Evolutionary conservation across 2,888 invertebrate species (phyloP), one percentile per base, ranked within the genome.

Genomic region (Norana najaformis): DNA sequence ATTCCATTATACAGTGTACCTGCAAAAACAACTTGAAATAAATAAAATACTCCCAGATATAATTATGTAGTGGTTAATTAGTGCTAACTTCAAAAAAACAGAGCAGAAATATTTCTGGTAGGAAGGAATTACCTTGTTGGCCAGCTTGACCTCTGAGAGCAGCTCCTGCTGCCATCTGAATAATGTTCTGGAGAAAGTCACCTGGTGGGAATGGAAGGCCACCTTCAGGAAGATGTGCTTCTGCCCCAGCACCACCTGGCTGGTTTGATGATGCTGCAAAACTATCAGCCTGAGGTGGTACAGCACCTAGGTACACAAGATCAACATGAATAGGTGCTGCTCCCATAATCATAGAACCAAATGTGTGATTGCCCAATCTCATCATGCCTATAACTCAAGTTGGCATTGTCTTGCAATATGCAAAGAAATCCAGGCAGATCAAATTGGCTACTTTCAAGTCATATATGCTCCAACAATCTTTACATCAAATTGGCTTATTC

Each of bases 131-230:
- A 89, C 89, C 89, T 89, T 88, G 90, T n/a, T 89, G 89, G 35
- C 90, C 90, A 35, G 37, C 4, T 34, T 83, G 69, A 41, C 89
- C 89, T 47, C 37, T 91, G 47, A 92, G 88, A 23, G 92, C 91
- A n/a, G 92, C 92, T 38, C 92, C 91, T 30, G 92, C 91, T 20
- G 92, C 92, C 89, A 92, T 92, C 90, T 93, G 93, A 94, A 96
- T 95, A 89, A 96, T 94, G 90, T 96, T 96, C 92, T 96, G 96
- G 89, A 96, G 93, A 82, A 96, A 95, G 92, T 96, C 96, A 18
- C 95, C 94, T 18, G 95, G 94, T 34, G 95, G 95, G n/a, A 90
- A 37, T 30, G 30, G 35, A 34, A 53, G 89, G 18, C 89, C 89
- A 35, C 47, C 88, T 30, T 41, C 88, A 5, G 41, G 89, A 30